These are phyloP conservation scores for Apis laboriosa DNA, from an alignment of 1,140 invertebrate genomes.

Conservation along the genomic window DNA sequence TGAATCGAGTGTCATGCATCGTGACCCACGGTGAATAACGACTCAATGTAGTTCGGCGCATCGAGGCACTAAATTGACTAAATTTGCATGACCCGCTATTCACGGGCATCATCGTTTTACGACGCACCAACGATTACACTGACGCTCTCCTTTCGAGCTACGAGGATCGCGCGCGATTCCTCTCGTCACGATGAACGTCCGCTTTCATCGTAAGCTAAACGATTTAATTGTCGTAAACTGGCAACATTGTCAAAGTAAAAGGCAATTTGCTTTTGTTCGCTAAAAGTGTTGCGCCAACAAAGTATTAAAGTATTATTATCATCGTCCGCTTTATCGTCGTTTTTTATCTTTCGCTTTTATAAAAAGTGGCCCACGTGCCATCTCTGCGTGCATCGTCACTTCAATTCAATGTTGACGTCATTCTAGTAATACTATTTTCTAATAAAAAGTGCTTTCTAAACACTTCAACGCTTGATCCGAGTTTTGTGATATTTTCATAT, in stretches of 20 bases:
- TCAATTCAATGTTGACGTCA: background rate
- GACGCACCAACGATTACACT: background rate
- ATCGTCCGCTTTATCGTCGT: background rate
- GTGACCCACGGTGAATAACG: slow-evolving; percentile 60
- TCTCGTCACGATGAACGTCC: background rate
- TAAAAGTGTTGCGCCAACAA: background rate
- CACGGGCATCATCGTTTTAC: slow-evolving; percentile 36
- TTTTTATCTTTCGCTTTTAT: background rate
- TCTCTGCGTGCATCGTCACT: background rate
- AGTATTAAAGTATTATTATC: background rate
- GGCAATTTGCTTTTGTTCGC: background rate
- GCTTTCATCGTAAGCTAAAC: background rate
- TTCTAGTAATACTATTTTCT: background rate
- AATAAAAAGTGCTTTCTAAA: no score
- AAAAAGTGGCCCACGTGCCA: background rate
- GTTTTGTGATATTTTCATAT: no score
- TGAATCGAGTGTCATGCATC: background rate
- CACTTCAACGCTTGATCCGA: no score
- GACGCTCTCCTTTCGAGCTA: background rate
- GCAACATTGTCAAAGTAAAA: background rate
- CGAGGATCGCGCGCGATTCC: slow-evolving; percentile 5
- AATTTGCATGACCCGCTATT: slow-evolving; percentile 76
- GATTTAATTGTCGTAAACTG: background rate
- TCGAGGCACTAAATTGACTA: slow-evolving; percentile 76
- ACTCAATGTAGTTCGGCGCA: slow-evolving; percentile 72